Percentiles rank a stretch among this genome's conserved stretches.
Conservation (phyloP, 2,888 invertebrate species). For the Corythucha ciliata region DNA sequence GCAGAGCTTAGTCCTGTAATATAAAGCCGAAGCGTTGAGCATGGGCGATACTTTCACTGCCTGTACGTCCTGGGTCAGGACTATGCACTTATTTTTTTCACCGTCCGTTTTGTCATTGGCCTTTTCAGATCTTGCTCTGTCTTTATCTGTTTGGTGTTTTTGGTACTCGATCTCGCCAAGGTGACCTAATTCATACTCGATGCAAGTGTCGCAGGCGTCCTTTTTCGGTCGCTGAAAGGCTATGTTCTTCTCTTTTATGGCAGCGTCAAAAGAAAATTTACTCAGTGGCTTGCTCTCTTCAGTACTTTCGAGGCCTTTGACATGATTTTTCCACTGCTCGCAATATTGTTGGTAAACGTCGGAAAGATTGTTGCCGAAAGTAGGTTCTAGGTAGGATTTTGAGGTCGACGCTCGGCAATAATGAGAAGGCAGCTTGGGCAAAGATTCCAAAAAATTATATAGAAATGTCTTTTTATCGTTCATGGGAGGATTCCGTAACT, state of each 20-base stretch:
- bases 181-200: constrained; percentile 12
- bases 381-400: constrained; percentile 31
- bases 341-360: constrained; percentile 10
- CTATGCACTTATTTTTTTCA: background rate
- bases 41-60: background rate
- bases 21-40: background rate
- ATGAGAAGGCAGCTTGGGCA: constrained; percentile 31
- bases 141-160: background rate
- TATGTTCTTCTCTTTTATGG: constrained; percentile 8
- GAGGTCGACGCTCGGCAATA: constrained; percentile 27
- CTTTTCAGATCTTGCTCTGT: constrained; percentile 9
- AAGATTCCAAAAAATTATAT: constrained; percentile 18
- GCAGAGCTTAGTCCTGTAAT: constrained; percentile 3
- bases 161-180: constrained; percentile 7
- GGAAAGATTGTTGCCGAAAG: background rate
- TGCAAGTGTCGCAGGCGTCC: constrained; percentile 23
- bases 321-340: constrained; percentile 6
- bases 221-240: constrained; percentile 19
- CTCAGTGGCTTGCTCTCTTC: background rate
- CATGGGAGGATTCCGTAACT: too few species aligned
- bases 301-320: background rate
- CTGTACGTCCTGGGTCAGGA: background rate
- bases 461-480: background rate
- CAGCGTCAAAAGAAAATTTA: constrained; percentile 13
- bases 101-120: constrained; percentile 2